Evolutionary conservation across 2,797 vertebrate genomes (phyloP).

Genomic region (Peromyscus eremicus): DNA sequence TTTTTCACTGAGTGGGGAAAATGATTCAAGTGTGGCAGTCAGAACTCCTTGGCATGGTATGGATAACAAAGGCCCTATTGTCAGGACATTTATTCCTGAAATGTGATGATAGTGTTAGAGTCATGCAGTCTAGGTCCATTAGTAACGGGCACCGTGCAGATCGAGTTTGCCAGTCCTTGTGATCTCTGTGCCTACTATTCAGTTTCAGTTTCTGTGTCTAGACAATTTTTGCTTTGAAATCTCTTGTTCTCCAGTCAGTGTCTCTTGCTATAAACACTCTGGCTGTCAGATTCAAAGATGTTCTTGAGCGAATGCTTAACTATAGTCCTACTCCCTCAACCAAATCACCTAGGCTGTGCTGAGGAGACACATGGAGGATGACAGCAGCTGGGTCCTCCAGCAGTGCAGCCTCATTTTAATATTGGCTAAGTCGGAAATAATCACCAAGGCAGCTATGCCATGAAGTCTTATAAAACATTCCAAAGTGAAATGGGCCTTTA

Average conservation of each 20-base stretch:
- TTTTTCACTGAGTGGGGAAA: neutral
- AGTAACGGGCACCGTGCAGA: neutral
- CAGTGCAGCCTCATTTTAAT: conserved; percentile 10
- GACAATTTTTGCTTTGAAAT: neutral
- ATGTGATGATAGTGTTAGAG: neutral
- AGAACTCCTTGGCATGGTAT: neutral
- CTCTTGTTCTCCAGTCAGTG: neutral
- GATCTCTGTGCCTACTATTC: neutral
- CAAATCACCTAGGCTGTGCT: neutral
- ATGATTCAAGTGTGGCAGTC: neutral
- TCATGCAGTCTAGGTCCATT: neutral
- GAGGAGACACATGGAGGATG: neutral
- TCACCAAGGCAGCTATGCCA: conserved; percentile 45
- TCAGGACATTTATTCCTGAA: neutral
- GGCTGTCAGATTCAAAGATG: neutral
- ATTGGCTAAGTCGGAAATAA: conserved; percentile 59
- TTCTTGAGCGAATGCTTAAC: neutral
- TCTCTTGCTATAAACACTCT: neutral
- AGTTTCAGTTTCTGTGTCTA: conserved; percentile 20
- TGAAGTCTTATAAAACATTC: conserved; percentile 50
- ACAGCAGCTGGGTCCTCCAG: neutral
- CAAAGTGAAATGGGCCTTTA: conserved; percentile 59
- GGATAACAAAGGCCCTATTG: neutral
- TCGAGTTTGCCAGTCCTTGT: neutral
- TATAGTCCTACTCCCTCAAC: neutral